These are phyloP conservation scores for Stictocephala bisonia DNA, from an alignment of 2,888 invertebrate species.

Conservation along the genomic window DNA sequence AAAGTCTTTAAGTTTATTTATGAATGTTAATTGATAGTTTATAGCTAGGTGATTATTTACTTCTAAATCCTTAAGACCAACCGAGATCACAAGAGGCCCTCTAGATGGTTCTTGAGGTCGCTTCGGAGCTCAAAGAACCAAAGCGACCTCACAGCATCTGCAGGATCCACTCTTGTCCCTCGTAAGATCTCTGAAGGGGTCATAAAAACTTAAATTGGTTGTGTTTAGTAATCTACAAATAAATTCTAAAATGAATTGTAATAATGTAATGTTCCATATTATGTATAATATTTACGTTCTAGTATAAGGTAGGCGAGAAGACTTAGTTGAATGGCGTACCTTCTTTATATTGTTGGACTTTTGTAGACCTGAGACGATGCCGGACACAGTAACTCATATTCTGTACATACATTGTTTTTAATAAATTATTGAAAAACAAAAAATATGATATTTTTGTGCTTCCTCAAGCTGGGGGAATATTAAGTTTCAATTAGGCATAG, in stretches of 20 bases:
- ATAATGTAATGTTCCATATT: conserved; percentile 26
- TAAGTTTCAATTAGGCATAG: not conserved
- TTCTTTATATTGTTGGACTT: conserved; percentile 35
- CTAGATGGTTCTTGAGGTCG: too few species aligned
- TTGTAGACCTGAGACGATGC: conserved; percentile 11
- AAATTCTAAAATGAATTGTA: conserved; percentile 44
- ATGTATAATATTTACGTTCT: conserved; percentile 28
- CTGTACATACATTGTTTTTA: conserved; percentile 39
- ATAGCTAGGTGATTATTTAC: conserved; percentile 35
- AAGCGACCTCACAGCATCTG: too few species aligned
- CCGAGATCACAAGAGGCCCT: too few species aligned
- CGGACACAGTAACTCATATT: conserved; percentile 3
- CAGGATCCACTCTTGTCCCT: too few species aligned
- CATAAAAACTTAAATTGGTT: conserved; percentile 32
- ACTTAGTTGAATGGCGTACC: conserved; percentile 14
- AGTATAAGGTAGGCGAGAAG: conserved; percentile 17
- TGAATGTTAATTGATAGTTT: conserved; percentile 25
- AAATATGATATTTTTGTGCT: conserved; percentile 40
- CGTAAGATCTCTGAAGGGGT: not conserved
- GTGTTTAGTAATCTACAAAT: conserved; percentile 41
- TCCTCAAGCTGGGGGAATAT: conserved; percentile 32
- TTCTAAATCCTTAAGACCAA: too few species aligned
- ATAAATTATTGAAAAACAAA: conserved; percentile 37
- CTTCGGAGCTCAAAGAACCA: too few species aligned
- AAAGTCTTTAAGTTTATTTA: conserved; percentile 24